Conservation (phyloP, 2,113 vertebrate species). For the Campylorhamphus procurvoides region DNA sequence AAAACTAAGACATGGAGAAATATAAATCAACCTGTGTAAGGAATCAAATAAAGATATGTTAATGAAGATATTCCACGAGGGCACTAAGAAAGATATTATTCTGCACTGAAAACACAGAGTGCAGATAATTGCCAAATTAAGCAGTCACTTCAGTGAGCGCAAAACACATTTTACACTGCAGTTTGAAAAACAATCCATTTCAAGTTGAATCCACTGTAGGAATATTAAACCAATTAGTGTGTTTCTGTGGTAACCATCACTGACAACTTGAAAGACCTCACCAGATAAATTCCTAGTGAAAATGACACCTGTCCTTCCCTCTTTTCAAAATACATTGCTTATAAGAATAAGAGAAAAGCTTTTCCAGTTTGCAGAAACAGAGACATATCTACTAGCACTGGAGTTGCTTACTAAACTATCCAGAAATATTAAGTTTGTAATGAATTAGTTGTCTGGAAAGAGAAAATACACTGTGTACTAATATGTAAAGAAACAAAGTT, state of each 20-base stretch:
- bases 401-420: background rate
- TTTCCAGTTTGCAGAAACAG: background rate
- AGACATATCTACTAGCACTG: background rate
- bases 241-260: conserved; percentile 24
- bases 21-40: background rate
- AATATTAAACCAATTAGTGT: background rate
- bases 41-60: background rate
- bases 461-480: background rate
- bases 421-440: background rate
- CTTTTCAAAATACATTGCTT: background rate
- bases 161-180: conserved; percentile 17
- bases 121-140: conserved; percentile 43
- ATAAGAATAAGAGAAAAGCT: background rate
- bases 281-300: conserved; percentile 6
- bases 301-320: background rate
- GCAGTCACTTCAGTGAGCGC: background rate
- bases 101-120: background rate
- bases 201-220: background rate
- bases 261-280: conserved; percentile 19
- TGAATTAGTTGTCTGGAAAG: background rate
- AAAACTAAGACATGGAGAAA: background rate
- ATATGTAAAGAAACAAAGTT: background rate
- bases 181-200: conserved; percentile 17
- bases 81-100: background rate
- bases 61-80: background rate